phyloP scores from a whole-genome alignment of 2,888 invertebrate species.

The Arenicola marina region DNA sequence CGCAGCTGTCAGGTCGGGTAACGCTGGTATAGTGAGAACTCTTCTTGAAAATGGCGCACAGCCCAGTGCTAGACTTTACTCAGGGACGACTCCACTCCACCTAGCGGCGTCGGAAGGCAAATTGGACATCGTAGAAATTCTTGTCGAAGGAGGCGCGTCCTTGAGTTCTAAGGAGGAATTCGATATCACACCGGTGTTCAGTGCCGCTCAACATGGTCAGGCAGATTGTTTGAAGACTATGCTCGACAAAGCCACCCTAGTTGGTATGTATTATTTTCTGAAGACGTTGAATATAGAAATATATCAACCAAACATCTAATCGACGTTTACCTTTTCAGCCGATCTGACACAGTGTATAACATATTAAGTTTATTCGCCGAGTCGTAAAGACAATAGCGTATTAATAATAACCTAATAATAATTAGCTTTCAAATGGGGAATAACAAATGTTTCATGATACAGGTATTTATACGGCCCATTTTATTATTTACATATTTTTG shows the following conservation, averaged over 20 bases:
- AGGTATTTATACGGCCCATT: too few species aligned
- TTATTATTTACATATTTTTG: too few species aligned
- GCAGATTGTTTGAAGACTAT: slow-evolving; percentile 46
- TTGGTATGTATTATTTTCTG: background rate
- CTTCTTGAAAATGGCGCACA: slow-evolving; percentile 45
- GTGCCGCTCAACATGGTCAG: slow-evolving; percentile 55
- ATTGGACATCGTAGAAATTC: slow-evolving; percentile 31
- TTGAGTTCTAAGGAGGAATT: slow-evolving; percentile 43
- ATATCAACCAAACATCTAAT: too few species aligned
- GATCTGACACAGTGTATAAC: too few species aligned
- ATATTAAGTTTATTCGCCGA: too few species aligned
- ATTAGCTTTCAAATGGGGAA: too few species aligned
- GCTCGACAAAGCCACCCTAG: slow-evolving; percentile 22
- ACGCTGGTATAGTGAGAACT: slow-evolving; percentile 40
- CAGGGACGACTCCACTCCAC: slow-evolving; percentile 49
- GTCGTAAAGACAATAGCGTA: too few species aligned
- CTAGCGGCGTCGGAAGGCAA: slow-evolving; percentile 41
- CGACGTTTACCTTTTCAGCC: too few species aligned
- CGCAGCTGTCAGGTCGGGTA: slow-evolving; percentile 40
- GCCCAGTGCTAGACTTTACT: slow-evolving; percentile 43
- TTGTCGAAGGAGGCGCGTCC: slow-evolving; percentile 43
- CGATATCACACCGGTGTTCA: slow-evolving; percentile 54
- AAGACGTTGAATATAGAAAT: too few species aligned
- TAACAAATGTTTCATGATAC: too few species aligned
- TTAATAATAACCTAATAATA: too few species aligned